Evolutionary conservation across 2,888 invertebrate genomes (phyloP).

Genomic region (Chymomyza procnemis): DNA sequence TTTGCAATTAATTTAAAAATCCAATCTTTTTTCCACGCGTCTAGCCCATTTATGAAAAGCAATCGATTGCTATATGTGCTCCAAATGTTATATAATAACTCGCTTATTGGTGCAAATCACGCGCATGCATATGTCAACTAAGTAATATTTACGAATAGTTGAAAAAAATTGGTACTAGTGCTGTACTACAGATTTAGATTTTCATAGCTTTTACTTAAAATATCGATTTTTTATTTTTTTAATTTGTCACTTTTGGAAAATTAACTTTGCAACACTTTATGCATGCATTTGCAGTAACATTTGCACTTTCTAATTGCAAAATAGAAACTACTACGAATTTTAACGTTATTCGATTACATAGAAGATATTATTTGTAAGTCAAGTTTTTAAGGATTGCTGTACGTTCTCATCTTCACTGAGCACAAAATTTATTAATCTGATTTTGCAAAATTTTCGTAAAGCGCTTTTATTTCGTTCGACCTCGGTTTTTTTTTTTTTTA

Average conservation of each 20-base stretch:
- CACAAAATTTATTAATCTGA: not conserved
- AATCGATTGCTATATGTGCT: not conserved
- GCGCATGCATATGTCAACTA: not conserved
- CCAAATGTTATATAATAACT: not conserved
- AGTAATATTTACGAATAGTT: not conserved
- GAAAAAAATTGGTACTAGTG: not conserved
- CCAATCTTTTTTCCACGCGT: not conserved
- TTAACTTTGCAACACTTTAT: not conserved
- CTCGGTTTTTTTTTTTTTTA: conserved; percentile 27
- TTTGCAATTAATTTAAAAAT: not conserved
- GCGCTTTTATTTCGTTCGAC: conserved; percentile 6
- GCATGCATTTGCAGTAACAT: too few relatives aligned
- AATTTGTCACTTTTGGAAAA: not conserved
- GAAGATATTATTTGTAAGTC: too few relatives aligned
- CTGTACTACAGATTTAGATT: too few relatives aligned
- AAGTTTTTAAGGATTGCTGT: not conserved
- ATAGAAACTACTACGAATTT: too few relatives aligned
- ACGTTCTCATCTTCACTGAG: not conserved
- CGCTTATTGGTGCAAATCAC: not conserved
- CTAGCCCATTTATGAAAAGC: not conserved
- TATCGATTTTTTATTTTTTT: not conserved
- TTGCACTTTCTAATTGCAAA: not conserved
- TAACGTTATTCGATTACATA: too few relatives aligned
- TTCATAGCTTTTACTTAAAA: too few relatives aligned
- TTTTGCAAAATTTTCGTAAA: conserved; percentile 6